These are phyloP conservation scores for Portunus trituberculatus DNA, from an alignment of 1,140 invertebrate species.

Conservation along the genomic window DNA sequence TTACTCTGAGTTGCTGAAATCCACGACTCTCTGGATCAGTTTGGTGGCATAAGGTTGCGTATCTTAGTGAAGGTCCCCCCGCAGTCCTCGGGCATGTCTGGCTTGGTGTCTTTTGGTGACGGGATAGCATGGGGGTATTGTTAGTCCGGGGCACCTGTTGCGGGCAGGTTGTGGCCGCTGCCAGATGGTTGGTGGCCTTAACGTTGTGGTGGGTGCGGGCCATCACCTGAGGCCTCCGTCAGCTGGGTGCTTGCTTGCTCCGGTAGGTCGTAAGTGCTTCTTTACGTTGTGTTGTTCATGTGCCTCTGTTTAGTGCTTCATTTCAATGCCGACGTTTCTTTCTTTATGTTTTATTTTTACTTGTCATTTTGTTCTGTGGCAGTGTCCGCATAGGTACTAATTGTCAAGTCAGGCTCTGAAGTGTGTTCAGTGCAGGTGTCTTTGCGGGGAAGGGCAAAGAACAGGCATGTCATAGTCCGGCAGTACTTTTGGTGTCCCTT, in stretches of 20 bases:
- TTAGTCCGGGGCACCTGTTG: neutral
- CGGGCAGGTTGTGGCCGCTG: neutral
- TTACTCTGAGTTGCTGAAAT: too few species aligned
- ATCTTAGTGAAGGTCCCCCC: too few species aligned
- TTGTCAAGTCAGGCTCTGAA: neutral
- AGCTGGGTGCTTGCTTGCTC: constrained; percentile 7
- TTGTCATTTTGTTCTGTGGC: neutral
- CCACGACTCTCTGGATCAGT: too few species aligned
- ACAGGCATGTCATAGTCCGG: neutral
- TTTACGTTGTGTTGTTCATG: neutral
- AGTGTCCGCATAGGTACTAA: neutral
- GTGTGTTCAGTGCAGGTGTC: neutral
- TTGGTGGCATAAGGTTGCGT: too few species aligned
- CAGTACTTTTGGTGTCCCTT: neutral
- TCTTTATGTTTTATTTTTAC: neutral
- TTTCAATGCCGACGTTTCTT: neutral
- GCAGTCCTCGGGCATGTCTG: too few species aligned
- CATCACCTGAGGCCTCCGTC: neutral
- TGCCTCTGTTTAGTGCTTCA: neutral
- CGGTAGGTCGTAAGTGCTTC: constrained; percentile 9
- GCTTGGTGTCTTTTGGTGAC: neutral
- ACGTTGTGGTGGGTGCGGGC: neutral
- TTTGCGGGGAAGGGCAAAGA: neutral
- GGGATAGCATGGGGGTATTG: neutral
- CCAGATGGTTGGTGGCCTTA: neutral